phyloP scores from a whole-genome alignment of 2,113 vertebrate species.

The Bubalus kerabau region DNA sequence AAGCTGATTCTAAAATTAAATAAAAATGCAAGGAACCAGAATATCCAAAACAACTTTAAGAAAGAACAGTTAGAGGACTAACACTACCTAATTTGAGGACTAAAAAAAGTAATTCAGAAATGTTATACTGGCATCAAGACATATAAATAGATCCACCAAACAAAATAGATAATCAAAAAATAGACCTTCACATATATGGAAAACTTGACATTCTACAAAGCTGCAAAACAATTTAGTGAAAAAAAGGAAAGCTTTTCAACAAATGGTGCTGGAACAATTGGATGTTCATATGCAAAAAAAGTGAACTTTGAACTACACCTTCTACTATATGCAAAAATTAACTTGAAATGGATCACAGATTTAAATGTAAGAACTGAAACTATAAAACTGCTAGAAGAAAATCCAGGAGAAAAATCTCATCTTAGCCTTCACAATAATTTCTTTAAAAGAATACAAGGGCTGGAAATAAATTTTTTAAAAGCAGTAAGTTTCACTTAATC shows the following conservation, averaged over 20 bases:
- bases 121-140: background rate
- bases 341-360: background rate
- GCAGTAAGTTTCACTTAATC: background rate
- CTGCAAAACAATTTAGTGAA: background rate
- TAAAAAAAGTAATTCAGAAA: background rate
- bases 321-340: background rate
- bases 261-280: background rate
- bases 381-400: constrained; percentile 20
- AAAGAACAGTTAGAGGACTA: background rate
- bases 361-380: background rate
- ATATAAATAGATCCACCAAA: background rate
- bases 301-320: background rate
- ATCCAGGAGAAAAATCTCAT: background rate
- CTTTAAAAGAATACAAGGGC: constrained; percentile 6
- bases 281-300: background rate
- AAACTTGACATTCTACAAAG: background rate
- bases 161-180: background rate
- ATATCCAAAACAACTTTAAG: background rate
- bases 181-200: background rate
- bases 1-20: background rate
- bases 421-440: background rate
- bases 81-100: background rate
- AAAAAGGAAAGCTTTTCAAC: background rate
- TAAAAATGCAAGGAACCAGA: background rate
- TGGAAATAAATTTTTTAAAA: background rate